Evolutionary conservation across 2,113 vertebrate species (phyloP), one percentile per base, ranked within the genome.

Genomic region (Hydrochoerus hydrochaeris): DNA sequence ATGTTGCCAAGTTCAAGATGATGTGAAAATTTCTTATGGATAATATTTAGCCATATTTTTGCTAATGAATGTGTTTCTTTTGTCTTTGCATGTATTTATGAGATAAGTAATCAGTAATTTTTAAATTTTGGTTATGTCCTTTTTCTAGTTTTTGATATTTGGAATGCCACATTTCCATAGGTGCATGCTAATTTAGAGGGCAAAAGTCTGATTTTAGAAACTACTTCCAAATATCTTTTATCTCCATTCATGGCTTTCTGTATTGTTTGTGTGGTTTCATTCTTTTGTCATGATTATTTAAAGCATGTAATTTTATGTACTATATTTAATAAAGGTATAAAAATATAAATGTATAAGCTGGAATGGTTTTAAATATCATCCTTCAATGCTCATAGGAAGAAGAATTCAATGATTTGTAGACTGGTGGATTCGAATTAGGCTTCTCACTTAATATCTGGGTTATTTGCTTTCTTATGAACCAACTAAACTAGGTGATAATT

Each of bases 401-500:
- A 77, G 58, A 97, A 80, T n/a, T 54, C n/a, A 89, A 14, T 19
- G 49, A 54, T 90, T 38, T 14, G 13, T 67, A 67, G 54, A n/a
- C 54, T 67, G 14, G 13, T 88, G 35, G 41, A 90, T 75, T 97
- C 58, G 73, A 57, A 62, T 90, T 60, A 65, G 22, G 90, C 75
- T 90, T 92, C n/a, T 96, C 71, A 38, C 13, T n/a, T 77, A 54
- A 26, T 41, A 58, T 35, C 77, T 69, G 41, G 73, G 69, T 7
- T 60, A 69, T 44, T n/a, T 94, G 19, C 2, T 67, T 91, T 96
- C 67, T 80, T 95, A 65, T 60, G 71, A 94, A 85, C 57, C 28
- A 89, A 92, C 75, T 93, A 78, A 84, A 94, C 87, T 73, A 58
- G 32, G 54, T 87, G 35, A 93, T 93, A 73, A 83, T 87, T 80